Conservation (phyloP, 2,888 invertebrate species). For the Thymelicus acteon region DNA sequence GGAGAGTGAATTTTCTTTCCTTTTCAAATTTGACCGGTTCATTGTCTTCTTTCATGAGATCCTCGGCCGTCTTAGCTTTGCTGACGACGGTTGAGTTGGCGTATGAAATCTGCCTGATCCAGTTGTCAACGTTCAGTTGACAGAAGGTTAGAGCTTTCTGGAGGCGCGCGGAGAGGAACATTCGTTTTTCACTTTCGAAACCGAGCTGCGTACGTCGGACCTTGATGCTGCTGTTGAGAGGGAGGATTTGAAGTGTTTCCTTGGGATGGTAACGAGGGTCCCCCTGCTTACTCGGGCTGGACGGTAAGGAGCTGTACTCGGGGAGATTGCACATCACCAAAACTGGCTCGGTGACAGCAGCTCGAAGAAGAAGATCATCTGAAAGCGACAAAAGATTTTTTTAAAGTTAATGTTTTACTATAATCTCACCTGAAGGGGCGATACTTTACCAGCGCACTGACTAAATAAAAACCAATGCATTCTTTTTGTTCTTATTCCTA, state of each 20-base stretch:
- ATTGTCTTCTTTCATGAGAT: constrained; percentile 82
- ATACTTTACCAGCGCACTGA: too few species aligned
- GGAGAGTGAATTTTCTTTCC: constrained; percentile 80
- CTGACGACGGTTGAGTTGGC: constrained; percentile 69
- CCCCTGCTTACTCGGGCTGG: constrained; percentile 80
- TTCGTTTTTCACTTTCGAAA: constrained; percentile 86
- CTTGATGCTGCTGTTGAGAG: constrained; percentile 69
- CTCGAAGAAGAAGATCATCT: constrained; percentile 85
- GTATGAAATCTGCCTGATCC: constrained; percentile 86
- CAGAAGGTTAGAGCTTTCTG: constrained; percentile 88
- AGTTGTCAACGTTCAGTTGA: constrained; percentile 86
- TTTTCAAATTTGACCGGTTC: constrained; percentile 81
- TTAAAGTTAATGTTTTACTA: not conserved
- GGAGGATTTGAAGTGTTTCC: constrained; percentile 79
- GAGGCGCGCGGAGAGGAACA: constrained; percentile 87
- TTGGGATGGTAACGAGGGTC: constrained; percentile 83
- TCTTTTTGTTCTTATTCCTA: too few species aligned
- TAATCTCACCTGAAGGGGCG: too few species aligned
- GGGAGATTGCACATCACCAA: constrained; percentile 87
- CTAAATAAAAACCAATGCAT: not conserved
- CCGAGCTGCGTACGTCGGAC: constrained; percentile 85
- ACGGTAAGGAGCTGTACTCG: constrained; percentile 75
- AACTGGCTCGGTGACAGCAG: constrained; percentile 86
- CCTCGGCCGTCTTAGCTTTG: constrained; percentile 80
- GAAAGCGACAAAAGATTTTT: constrained; percentile 48